Base-by-base conservation (phyloP, 2,113 vertebrate genomes). In the Paramisgurnus dabryanus region DNA sequence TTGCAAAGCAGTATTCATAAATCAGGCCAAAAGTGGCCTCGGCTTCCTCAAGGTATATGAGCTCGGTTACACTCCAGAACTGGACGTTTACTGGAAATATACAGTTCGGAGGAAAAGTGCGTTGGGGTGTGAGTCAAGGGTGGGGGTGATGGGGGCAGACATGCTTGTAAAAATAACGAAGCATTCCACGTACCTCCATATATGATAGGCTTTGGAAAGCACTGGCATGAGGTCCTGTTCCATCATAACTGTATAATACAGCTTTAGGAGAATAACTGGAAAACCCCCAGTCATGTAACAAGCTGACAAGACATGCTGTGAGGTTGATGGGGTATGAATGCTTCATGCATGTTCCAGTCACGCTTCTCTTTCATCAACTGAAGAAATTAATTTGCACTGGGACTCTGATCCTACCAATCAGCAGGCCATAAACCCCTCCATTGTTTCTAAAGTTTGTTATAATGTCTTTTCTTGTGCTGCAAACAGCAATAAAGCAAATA, bases 51-150 rank as follows among this genome's bases (percentile, higher is more conserved):
- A 70, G 84, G 84, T 89, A 88, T 87, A 91, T 91, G 87, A 92
- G 90, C 89, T 90, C 91, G 89, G 86, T 91, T 81, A 76, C 58
- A 58, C 45, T 88, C 87, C 90, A 90, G 83, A 87, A 83, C 69
- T 66, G 85, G 87, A 88, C 89, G 90, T 89, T 92, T 83, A 85
- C 88, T 86, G 87, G 88, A 90, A 89, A 89, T 82, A 84, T 86
- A 87, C 65, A 65, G 84, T 86, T 90, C 86, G 81, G 87, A 80
- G 84, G 88, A 90, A 90, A 89, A 88, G 91, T 89, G 84, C 73
- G 55, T 72, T 63, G 78, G 83, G 58, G 63, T 47, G 77, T 55
- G 55, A 43, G 40, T 76, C 83, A 9, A 75, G 87, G 87, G 84
- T 83, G 84, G 87, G 89, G 87, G 86, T 43, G n/a, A 57, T 64